Percentiles rank a stretch among this genome's conserved stretches.
Conservation (phyloP, 2,888 invertebrate genomes). For the Ochlodes sylvanus region DNA sequence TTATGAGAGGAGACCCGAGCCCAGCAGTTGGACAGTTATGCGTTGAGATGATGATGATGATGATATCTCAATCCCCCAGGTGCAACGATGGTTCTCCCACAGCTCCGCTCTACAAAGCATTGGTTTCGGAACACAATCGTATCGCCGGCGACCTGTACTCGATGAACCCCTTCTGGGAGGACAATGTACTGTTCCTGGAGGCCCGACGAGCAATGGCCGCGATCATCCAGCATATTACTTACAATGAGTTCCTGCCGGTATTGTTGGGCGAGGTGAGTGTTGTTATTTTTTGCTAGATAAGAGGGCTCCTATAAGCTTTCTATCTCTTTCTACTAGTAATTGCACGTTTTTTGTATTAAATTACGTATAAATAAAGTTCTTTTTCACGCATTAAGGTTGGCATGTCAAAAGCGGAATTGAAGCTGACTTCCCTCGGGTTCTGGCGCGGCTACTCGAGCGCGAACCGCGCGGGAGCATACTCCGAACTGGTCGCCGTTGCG, state of each 20-base stretch:
- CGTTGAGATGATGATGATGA: no score
- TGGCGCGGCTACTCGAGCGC: constrained; percentile 93
- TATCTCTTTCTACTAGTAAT: no score
- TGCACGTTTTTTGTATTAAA: no score
- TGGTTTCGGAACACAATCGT: constrained; percentile 92
- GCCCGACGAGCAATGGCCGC: constrained; percentile 90
- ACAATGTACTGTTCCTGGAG: constrained; percentile 90
- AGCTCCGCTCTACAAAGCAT: constrained; percentile 89
- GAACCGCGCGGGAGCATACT: constrained; percentile 90
- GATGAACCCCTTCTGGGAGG: constrained; percentile 92
- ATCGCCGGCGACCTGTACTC: constrained; percentile 88
- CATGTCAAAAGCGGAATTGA: constrained; percentile 86
- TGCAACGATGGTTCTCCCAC: constrained; percentile 87
- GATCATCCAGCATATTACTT: constrained; percentile 93
- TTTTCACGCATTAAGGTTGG: constrained; percentile 76
- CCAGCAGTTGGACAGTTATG: no score
- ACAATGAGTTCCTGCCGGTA: constrained; percentile 92
- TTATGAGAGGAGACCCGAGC: no score
- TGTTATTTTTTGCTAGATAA: no score
- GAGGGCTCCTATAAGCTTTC: no score
- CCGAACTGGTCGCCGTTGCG: constrained; percentile 90
- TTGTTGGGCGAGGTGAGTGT: constrained; percentile 89
- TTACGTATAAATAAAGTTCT: constrained; percentile 22
- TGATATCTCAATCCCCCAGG: constrained; percentile 53
- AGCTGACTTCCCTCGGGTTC: constrained; percentile 88